Evolutionary conservation across 2,888 invertebrate species (phyloP).

Genomic region (Eucera pruinosa): DNA sequence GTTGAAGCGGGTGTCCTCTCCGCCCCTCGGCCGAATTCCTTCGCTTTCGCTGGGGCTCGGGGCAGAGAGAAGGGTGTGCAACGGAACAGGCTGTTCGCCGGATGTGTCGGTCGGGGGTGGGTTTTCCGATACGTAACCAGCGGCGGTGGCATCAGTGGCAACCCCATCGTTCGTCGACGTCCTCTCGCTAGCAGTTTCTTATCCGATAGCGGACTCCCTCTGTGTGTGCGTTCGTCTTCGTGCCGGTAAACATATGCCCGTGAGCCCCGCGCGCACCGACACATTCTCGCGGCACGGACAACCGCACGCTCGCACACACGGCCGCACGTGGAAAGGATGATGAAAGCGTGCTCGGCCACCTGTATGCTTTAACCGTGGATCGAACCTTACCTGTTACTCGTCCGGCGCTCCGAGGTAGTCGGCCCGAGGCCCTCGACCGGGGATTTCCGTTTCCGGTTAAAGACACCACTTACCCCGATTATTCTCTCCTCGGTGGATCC

Average conservation of each 20-base stretch:
- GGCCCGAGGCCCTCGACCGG: constrained; percentile 66
- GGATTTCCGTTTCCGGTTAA: constrained; percentile 76
- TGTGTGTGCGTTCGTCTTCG: constrained; percentile 57
- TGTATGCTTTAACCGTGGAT: constrained; percentile 83
- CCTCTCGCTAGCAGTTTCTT: constrained; percentile 54
- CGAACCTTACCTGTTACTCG: constrained; percentile 84
- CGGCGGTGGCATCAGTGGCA: constrained; percentile 2
- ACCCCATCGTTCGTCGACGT: constrained; percentile 30
- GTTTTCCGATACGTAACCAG: constrained; percentile 68
- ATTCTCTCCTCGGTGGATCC: constrained; percentile 53
- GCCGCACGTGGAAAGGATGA: constrained; percentile 62
- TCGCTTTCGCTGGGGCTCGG: constrained; percentile 18
- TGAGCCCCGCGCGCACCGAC: constrained; percentile 20
- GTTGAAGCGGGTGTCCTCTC: constrained; percentile 38
- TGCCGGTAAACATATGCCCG: constrained; percentile 76
- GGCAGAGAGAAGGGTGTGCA: constrained; percentile 54
- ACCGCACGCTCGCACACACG: constrained; percentile 45
- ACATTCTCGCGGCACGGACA: constrained; percentile 41
- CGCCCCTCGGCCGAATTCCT: constrained; percentile 59
- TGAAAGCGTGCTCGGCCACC: constrained; percentile 82
- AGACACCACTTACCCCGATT: constrained; percentile 69
- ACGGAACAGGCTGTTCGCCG: constrained; percentile 38
- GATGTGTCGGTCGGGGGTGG: constrained; percentile 56
- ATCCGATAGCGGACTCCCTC: constrained; percentile 45
- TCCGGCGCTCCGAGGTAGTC: constrained; percentile 70